Base-by-base conservation (phyloP, 30 jellyfish, hydroid and myxozoan species). In the Rhopilema esculentum region DNA sequence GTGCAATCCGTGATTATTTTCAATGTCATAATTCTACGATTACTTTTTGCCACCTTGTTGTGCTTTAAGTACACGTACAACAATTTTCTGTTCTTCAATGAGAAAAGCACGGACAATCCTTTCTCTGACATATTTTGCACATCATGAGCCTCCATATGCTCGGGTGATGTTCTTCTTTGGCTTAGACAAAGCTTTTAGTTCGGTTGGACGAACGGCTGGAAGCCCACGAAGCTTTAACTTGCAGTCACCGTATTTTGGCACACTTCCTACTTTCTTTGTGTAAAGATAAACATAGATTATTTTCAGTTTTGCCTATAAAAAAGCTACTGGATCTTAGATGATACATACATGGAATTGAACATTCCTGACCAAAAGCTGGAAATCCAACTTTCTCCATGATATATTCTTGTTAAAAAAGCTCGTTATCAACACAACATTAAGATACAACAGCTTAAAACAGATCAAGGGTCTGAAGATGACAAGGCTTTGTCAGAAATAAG, bases 211-310 rank as follows among this genome's bases (percentile, higher is more conserved):
- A 48, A 91, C 97, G 12, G 98, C 96, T 61, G 96, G 96, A 15
- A 96, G 82, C 77, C 99, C 99, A 20, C 97, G 66, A 27, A 96
- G 82, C 49, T 88, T 88, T 32, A 72, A 71, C 63, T 91, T 91
- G 92, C 98, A 96, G 81, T 96, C 99, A 23, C 99, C 99, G 71
- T 98, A 96, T 77, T 91, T 91, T 66, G 98, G 97, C 1, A 87
- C 94, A 21, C 83, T 82, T 27, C 97, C 98, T 6, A 85, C 69
- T 75, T 96, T 96, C 83, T 91, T 96, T 48, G 92, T 70, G 89
- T 96, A 96, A 50, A 96, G 66, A 61, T 96, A 96, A 0, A 96
- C 99, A n/a, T n/a, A n/a, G n/a, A n/a, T n/a, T n/a, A n/a, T n/a
- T n/a, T n/a, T n/a, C n/a, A n/a, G n/a, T n/a, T n/a, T n/a, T n/a